Conservation (phyloP, 2,113 vertebrate species). For the Stegostoma tigrinum region DNA sequence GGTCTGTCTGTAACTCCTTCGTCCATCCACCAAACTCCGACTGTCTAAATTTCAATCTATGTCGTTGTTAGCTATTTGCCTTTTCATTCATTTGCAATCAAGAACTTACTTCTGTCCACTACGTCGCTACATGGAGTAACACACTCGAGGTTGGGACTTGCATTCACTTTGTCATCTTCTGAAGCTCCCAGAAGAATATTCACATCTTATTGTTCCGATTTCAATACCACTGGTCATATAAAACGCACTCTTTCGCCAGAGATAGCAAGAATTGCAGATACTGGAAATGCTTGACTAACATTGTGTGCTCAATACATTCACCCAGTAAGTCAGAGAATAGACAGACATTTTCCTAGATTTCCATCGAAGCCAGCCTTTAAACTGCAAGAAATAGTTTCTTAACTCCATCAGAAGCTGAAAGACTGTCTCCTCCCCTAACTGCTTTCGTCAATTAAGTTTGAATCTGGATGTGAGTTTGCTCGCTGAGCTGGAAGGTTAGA, state of each 20-base stretch:
- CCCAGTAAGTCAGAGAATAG: not conserved
- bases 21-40: not conserved
- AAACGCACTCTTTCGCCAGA: not conserved
- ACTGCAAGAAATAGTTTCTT: conserved; percentile 9
- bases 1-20: not conserved
- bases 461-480: too few relatives aligned
- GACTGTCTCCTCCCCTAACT: not conserved
- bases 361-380: not conserved
- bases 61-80: not conserved
- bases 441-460: conserved; percentile 3
- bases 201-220: not conserved
- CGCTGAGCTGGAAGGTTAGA: too few relatives aligned
- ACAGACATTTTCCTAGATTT: not conserved
- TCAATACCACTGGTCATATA: not conserved
- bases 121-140: not conserved
- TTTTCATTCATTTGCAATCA: not conserved
- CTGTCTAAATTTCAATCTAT: not conserved
- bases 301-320: not conserved
- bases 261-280: not conserved
- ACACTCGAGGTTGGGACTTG: not conserved
- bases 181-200: too few relatives aligned
- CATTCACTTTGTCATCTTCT: not conserved
- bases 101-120: not conserved
- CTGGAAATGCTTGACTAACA: not conserved
- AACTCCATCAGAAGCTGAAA: not conserved